Base-by-base conservation (phyloP, 1,140 invertebrate species). In the Wasmannia auropunctata region DNA sequence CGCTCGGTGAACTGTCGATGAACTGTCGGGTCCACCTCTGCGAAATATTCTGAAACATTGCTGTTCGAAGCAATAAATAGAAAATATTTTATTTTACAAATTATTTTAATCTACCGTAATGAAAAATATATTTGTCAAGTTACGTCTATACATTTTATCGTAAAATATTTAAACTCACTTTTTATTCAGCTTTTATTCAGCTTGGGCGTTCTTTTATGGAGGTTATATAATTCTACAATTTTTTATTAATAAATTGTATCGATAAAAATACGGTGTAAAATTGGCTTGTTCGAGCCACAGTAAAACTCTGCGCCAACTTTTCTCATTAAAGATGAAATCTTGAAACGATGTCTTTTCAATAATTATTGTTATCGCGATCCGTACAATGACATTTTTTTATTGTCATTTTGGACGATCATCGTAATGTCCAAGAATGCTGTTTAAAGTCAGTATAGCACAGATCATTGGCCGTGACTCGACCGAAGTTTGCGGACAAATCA, bases 401-500 rank as follows among this genome's bases (percentile, higher is more conserved):
- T 58, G 19, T 40, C 16, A 1, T 16, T 49, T 63, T 40, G 4
- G 11, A 72, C 31, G 40, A 51, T n/a, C 8, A 8, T 16, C 22
- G 5, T 58, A 31, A 69, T n/a, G 25, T 54, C 22, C 3, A 28
- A 22, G 46, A 80, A 69, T 40, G 43, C 34, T 67, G 37, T 28
- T 79, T 67, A 25, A 34, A 67, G 31, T 37, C 62, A 46, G 25
- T 46, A n/a, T 43, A 63, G 43, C 22, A 8, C 22, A 22, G 46
- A 69, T 67, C 22, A 80, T 67, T 49, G 60, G 34, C 37, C 77
- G 63, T 67, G 54, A 51, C 67, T 74, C 22, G 34, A 25, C 16
- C 25, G 8, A 81, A 72, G 79, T 70, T 43, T 49, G 25, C 65
- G 49, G 49, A 56, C 69, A 34, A 79, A 81, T 87, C 85, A 81